Evolutionary conservation across 1,140 invertebrate genomes (phyloP), one percentile per base, ranked within the genome.

Genomic region (Brachionus manjavacas): DNA sequence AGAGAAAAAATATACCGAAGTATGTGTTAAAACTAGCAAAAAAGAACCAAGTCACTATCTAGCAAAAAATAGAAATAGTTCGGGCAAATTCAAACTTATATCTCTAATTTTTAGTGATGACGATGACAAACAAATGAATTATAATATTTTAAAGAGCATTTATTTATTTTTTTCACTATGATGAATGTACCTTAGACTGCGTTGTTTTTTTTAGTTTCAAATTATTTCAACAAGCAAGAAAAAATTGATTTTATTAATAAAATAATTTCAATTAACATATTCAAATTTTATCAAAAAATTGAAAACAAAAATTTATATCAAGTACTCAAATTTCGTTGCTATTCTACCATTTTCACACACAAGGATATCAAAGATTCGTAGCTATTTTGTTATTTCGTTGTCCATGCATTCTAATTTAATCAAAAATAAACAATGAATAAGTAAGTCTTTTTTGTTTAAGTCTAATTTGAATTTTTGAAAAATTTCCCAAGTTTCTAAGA

Each of bases 211-310:
- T 68, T 31, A n/a, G 12, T 68, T 68, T 68, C 25, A 68, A 31
- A 68, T 68, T 68, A 68, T 68, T 31, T 68, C 66, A 31, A 68
- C 66, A 68, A 68, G 25, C 66, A 68, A 68, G 39, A 16, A 72
- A 72, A 72, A 68, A 68, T 68, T 68, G 66, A 68, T 68, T 68
- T 68, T 68, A 68, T 41, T 72, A 72, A 72, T 72, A 35, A 72
- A 72, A 41, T 72, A 72, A 72, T 72, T 41, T 72, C 20, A 72
- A 72, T 72, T 72, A 72, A 46, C 68, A 72, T 72, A 72, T 72
- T 72, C 68, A 72, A 72, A 72, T 72, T 39, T 35, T 31, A 70
- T n/a, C 28, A 31, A 14, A 8, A n/a, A 4, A 31, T 4, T 14
- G 12, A 35, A 70, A 70, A 8, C 25, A 66, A 66, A 64, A 66